Base-by-base conservation (phyloP, 2,113 vertebrate species). In the Columba janthina region DNA sequence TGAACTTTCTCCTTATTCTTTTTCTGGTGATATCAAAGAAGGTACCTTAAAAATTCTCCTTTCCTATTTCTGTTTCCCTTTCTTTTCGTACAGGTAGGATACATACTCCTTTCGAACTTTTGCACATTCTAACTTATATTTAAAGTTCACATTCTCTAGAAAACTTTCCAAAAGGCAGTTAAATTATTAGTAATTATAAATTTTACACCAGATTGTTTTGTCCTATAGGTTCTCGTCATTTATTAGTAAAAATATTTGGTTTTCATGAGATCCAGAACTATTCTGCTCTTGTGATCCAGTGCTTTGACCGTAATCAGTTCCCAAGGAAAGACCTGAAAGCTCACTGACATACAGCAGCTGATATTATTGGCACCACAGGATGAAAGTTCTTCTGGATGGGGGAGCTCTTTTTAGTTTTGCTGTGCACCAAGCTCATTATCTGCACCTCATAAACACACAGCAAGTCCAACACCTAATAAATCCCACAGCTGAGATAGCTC, bases 401-500 rank as follows among this genome's bases (percentile, higher is more conserved):
- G 13, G 53, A 93, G 15, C 8, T 70, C 54, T 62, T 40, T 79
- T 46, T 83, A 93, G 51, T 90, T 83, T 74, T 90, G 42, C 48
- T 88, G 67, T 38, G 60, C 56, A 77, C 60, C 40, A 73, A 51
- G 72, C 34, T 93, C 65, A 48, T 94, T 93, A 90, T 91, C 89
- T 92, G 53, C 57, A 89, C 53, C 86, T 92, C 76, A 57, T 90
- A 93, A 93, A 92, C 54, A 88, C 79, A 78, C 3, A 78, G 48
- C 28, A 10, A 78, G n/a, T 32, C 15, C 28, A 65, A 19, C 50
- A 89, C 48, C 90, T 89, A 93, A 91, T 91, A 95, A 94, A 93
- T 95, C 65, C 66, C 56, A 40, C 64, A 80, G 61, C 46, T 90
- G 79, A 67, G 48, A 62, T 75, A 90, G 51, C 75, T 95, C 69